Base-by-base conservation (phyloP, 2,888 invertebrate species). In the Gerosis bhagava region DNA sequence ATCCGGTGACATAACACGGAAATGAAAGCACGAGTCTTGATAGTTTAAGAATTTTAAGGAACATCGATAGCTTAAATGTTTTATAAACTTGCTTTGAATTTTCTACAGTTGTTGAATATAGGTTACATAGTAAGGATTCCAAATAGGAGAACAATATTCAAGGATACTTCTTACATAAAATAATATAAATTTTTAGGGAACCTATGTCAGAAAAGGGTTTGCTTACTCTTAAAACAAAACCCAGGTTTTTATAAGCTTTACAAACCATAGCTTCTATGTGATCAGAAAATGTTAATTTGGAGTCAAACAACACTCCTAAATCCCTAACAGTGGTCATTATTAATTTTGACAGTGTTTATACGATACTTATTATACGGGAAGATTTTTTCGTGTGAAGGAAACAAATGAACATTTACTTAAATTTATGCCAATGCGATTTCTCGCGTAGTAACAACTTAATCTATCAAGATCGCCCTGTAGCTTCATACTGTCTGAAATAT, bases 131-230 rank as follows among this genome's bases (percentile, higher is more conserved):
- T 25, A 22, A 1, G 47, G 47, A 7, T 28, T 29, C 43, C 37
- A 49, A 10, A 43, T 16, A 5, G 13, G 10, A 19, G 32, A 19
- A 11, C 29, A 11, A 19, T 42, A 44, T 16, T 49, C 49, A 1
- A 44, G 13, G 5, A 34, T 22, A 24, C 43, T 43, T n/a, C 49
- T 21, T 7, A 49, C 49, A 16, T 39, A 44, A 8, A n/a, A n/a
- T n/a, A n/a, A n/a, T n/a, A n/a, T n/a, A n/a, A n/a, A 39, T 12
- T 17, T 21, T 25, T 6, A 49, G 29, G 15, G n/a, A 28, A 0
- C 11, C 10, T 1, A 32, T 2, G 7, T 43, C 24, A 5, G 5
- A 13, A 12, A 49, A 49, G 7, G 31, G 13, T 16, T 26, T 2
- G n/a, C 12, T 35, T 3, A 35, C 34, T 10, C 34, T 6, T 21